These are phyloP conservation scores for Poeciliopsis turrubarensis DNA, from an alignment of 2,113 vertebrate species.

Conservation along the genomic window DNA sequence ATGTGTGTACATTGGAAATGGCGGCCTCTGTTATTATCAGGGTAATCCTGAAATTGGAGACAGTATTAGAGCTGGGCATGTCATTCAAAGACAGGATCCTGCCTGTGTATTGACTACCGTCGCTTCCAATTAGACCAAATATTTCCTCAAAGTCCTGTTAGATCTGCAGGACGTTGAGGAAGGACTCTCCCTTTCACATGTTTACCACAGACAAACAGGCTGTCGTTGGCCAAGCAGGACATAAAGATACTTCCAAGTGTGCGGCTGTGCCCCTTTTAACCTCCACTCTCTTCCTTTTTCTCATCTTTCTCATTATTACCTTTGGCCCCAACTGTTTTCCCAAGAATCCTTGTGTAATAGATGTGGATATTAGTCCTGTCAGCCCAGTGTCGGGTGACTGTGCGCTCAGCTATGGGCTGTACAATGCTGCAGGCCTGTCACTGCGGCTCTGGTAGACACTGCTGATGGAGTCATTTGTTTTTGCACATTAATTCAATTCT, in stretches of 20 bases:
- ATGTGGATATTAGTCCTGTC: conserved; percentile 67
- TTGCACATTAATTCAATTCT: conserved; percentile 83
- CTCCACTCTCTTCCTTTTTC: conserved; percentile 35
- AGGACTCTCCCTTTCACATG: conserved; percentile 47
- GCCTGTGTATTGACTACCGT: conserved; percentile 76
- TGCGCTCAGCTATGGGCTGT: conserved; percentile 47
- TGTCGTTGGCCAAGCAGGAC: conserved; percentile 47
- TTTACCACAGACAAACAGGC: conserved; percentile 46
- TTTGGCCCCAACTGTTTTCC: conserved; percentile 71
- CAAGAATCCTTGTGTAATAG: conserved; percentile 72
- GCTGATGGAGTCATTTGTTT: conserved; percentile 84
- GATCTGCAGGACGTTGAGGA: conserved; percentile 35
- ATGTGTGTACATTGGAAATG: conserved; percentile 73
- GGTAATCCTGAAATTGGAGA: conserved; percentile 81
- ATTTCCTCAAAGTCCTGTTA: conserved; percentile 70
- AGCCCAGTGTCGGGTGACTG: conserved; percentile 72
- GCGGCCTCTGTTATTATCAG: conserved; percentile 73
- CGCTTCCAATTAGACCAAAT: conserved; percentile 78
- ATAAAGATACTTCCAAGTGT: conserved; percentile 52
- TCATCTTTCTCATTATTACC: conserved; percentile 57
- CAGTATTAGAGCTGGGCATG: conserved; percentile 74
- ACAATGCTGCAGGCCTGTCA: conserved; percentile 70
- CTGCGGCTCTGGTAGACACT: conserved; percentile 68
- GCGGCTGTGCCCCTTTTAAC: conserved; percentile 54
- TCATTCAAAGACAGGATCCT: conserved; percentile 73